A percentile compares a stretch with the other conserved stretches of the same genome.
These are phyloP conservation scores for Tolypeutes matacus DNA, from an alignment of 2,797 vertebrate species.

Conservation along the genomic window DNA sequence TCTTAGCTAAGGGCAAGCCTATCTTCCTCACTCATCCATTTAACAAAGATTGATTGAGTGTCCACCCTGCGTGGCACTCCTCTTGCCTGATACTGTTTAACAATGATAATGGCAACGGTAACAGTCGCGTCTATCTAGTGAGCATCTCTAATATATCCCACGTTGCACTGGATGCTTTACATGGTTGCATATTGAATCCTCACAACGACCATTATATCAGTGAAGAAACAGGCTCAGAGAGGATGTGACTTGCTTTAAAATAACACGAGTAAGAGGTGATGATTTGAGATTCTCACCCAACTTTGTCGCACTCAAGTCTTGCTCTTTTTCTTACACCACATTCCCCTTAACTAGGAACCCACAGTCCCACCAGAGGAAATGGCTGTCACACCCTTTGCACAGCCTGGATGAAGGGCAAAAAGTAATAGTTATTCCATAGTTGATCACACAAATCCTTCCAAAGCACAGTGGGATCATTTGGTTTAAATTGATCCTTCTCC, in stretches of 20 bases:
- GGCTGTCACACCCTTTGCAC: neutral
- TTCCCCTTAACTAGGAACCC: neutral
- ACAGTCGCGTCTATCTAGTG: accelerated
- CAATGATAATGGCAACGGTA: neutral
- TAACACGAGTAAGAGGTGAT: too few relatives aligned
- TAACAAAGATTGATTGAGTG: neutral
- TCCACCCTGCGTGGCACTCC: accelerated
- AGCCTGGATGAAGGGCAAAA: neutral
- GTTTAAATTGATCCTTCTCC: neutral
- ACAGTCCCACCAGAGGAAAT: neutral
- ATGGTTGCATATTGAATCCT: neutral
- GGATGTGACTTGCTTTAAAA: neutral
- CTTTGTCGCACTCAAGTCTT: neutral
- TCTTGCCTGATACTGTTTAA: neutral
- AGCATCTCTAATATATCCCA: neutral
- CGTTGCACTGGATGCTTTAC: neutral
- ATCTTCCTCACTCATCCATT: neutral
- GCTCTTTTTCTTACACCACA: neutral
- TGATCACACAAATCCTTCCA: neutral
- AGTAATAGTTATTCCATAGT: neutral
- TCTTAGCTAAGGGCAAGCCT: neutral
- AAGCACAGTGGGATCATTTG: neutral
- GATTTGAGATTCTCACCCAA: neutral
- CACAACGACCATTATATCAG: neutral
- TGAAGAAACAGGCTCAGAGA: neutral